These are phyloP conservation scores for Lasaia peninsularis DNA, from an alignment of 1,140 invertebrate species.

Conservation along the genomic window DNA sequence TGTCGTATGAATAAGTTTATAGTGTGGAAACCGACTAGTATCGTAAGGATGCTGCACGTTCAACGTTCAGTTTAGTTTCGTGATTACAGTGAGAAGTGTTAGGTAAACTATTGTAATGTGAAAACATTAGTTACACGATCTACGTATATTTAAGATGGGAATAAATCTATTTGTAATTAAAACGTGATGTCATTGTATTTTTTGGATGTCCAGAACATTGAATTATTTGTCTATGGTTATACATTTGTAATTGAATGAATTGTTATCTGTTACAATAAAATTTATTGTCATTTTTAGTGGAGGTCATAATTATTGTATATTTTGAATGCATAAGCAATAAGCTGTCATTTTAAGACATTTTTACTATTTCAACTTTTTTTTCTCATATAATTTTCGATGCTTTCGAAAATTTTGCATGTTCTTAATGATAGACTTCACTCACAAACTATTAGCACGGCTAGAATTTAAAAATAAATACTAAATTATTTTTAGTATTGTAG, in stretches of 20 bases:
- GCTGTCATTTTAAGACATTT: background rate
- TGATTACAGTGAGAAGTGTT: slow-evolving; percentile 1
- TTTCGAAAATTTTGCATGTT: background rate
- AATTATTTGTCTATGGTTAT: background rate
- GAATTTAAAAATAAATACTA: background rate
- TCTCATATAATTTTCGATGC: too few relatives aligned
- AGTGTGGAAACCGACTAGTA: slow-evolving; percentile 23
- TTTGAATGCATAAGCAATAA: background rate
- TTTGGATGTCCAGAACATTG: background rate
- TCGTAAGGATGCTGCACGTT: slow-evolving; percentile 2
- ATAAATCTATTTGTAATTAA: background rate
- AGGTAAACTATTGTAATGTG: slow-evolving; percentile 4
- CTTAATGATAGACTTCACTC: background rate
- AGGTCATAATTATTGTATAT: background rate
- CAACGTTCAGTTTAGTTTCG: background rate
- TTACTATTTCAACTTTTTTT: too few relatives aligned
- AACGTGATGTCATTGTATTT: background rate
- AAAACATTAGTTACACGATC: background rate
- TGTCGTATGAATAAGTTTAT: slow-evolving; percentile 31
- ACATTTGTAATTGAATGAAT: background rate
- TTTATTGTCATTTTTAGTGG: background rate
- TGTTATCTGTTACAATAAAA: background rate
- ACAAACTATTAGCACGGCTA: background rate
- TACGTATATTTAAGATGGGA: background rate
- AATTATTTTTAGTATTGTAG: slow-evolving; percentile 1